Conservation (phyloP, 2,797 vertebrate species). For the Molossus molossus region DNA sequence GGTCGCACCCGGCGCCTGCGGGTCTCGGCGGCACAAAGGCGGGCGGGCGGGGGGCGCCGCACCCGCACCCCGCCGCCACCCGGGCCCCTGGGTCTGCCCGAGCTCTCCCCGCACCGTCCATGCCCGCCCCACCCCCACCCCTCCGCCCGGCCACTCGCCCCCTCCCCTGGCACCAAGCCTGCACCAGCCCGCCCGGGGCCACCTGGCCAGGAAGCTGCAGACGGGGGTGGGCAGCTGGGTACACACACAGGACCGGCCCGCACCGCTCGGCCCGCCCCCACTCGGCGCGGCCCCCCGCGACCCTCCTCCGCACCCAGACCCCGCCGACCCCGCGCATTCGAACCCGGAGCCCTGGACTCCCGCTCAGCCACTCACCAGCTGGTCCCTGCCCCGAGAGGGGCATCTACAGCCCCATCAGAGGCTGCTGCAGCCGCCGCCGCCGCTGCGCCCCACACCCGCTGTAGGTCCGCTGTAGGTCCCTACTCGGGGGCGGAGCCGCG, state of each 20-base stretch:
- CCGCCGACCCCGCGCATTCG: background rate
- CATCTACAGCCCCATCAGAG: constrained; percentile 2
- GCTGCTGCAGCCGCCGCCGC: background rate
- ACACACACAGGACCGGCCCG: background rate
- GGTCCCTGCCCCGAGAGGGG: background rate
- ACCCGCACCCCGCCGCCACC: background rate
- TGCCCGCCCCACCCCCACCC: background rate
- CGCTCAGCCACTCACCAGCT: constrained; percentile 16
- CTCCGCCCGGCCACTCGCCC: background rate
- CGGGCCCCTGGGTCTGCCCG: background rate
- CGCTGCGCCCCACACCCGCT: constrained; percentile 47
- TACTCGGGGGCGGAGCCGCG: constrained; percentile 82
- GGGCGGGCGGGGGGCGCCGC: background rate
- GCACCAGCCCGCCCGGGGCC: background rate
- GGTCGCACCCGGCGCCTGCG: background rate
- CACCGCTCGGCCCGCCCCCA: background rate
- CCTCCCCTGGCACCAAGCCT: background rate
- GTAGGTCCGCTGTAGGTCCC: constrained; percentile 80
- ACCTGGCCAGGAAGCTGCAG: background rate
- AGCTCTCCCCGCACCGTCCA: background rate
- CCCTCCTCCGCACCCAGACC: background rate
- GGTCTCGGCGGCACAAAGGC: constrained; percentile 66
- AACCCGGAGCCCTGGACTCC: background rate
- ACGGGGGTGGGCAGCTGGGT: background rate
- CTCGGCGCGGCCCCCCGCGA: background rate